These are phyloP conservation scores for Pantelozetes paolii DNA, from an alignment of 2,888 invertebrate genomes.

Conservation along the genomic window DNA sequence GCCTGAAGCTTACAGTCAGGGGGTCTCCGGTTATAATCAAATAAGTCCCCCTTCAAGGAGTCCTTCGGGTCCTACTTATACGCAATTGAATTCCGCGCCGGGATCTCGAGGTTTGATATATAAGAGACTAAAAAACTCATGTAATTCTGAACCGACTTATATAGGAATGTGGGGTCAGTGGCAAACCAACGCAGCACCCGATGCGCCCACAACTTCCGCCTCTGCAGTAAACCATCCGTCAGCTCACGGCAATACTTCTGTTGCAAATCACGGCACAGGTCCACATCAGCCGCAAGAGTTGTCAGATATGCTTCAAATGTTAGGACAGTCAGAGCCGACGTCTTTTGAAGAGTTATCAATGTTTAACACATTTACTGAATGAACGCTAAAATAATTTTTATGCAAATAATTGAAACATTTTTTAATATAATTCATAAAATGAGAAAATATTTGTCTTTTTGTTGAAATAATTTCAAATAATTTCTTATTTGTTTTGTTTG, in stretches of 20 bases:
- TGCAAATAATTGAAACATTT: neutral
- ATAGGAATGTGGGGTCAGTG: conserved; percentile 59
- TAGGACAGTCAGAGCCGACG: conserved; percentile 72
- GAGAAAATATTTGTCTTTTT: too few species aligned
- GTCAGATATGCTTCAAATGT: conserved; percentile 87
- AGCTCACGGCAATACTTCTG: conserved; percentile 45
- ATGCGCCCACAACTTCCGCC: conserved; percentile 44
- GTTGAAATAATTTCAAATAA: too few species aligned
- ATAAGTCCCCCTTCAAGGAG: conserved; percentile 72
- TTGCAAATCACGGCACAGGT: conserved; percentile 45
- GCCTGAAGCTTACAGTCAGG: conserved; percentile 65
- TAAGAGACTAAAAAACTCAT: neutral
- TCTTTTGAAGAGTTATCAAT: conserved; percentile 86
- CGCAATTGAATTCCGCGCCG: conserved; percentile 68
- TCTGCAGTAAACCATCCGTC: conserved; percentile 44
- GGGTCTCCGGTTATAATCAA: conserved; percentile 56
- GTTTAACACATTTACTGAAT: conserved; percentile 65
- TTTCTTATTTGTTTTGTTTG: too few species aligned
- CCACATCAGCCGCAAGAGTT: conserved; percentile 67
- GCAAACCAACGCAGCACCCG: conserved; percentile 55
- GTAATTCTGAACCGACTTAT: too few species aligned
- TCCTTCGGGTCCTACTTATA: conserved; percentile 77
- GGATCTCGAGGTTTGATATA: conserved; percentile 6
- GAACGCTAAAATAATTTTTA: neutral
- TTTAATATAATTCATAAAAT: too few species aligned